Percentiles rank a stretch among this genome's conserved stretches.
phyloP scores from a whole-genome alignment of 2,888 invertebrate genomes.

The Watsonalla binaria region DNA sequence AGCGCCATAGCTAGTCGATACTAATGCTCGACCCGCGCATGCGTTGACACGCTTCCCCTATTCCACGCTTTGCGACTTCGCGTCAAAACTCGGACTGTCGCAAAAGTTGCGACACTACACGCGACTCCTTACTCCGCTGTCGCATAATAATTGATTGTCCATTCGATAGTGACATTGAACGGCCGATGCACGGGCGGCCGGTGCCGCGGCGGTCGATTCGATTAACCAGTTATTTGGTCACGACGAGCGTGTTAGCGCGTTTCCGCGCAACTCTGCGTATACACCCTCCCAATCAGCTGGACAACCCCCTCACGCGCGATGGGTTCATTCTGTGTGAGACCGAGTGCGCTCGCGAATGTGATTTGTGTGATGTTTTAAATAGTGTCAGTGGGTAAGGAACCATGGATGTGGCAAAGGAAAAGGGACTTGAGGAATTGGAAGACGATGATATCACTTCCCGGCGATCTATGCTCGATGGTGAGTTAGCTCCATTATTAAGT shows the following conservation, averaged over 20 bases:
- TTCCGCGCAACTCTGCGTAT: conserved; percentile 28
- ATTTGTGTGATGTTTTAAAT: conserved; percentile 42
- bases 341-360: conserved; percentile 29
- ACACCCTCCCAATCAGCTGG: conserved; percentile 41
- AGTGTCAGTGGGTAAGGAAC: conserved; percentile 32
- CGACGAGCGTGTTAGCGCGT: conserved; percentile 57
- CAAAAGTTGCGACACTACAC: conserved; percentile 49
- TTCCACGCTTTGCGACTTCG: conserved; percentile 43
- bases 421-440: conserved; percentile 55
- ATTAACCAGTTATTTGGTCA: conserved; percentile 63
- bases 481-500: conserved; percentile 25
- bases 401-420: conserved; percentile 64
- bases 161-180: conserved; percentile 75
- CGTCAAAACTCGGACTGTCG: conserved; percentile 33
- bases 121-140: conserved; percentile 61
- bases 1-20: conserved; percentile 43
- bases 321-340: conserved; percentile 38
- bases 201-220: conserved; percentile 39
- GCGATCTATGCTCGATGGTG: conserved; percentile 74
- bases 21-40: conserved; percentile 44
- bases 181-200: conserved; percentile 50
- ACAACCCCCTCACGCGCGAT: conserved; percentile 26
- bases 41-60: conserved; percentile 28
- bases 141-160: conserved; percentile 75
- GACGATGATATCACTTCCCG: conserved; percentile 63